These are phyloP conservation scores for Percopsis transmontana DNA, from an alignment of 2,113 vertebrate genomes.

Conservation along the genomic window DNA sequence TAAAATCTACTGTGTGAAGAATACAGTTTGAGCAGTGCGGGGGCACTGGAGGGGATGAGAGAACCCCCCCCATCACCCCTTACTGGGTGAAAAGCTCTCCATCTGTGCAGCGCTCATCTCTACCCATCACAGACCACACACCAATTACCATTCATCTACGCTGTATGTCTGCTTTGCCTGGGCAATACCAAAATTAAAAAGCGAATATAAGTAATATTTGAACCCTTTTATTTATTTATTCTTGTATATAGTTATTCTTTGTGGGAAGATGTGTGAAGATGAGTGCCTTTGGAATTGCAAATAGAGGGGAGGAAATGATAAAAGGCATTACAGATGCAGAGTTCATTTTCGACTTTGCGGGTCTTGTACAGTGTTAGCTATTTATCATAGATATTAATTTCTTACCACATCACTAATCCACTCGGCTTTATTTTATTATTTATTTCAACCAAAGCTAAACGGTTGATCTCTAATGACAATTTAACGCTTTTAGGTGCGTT, in stretches of 20 bases:
- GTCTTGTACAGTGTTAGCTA: too few relatives aligned
- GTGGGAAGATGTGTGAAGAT: background rate
- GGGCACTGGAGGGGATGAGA: background rate
- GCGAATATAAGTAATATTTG: conserved; percentile 7
- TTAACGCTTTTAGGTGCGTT: background rate
- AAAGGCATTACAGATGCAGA: background rate
- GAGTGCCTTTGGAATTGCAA: background rate
- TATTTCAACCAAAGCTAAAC: too few relatives aligned
- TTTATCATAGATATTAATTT: too few relatives aligned
- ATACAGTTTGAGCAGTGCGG: conserved; percentile 31
- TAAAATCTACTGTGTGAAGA: background rate
- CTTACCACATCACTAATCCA: too few relatives aligned
- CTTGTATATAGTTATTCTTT: background rate
- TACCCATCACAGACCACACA: conserved; percentile 66
- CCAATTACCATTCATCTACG: conserved; percentile 72
- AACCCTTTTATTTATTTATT: conserved; percentile 1
- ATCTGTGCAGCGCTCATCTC: conserved; percentile 70
- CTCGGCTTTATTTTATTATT: too few relatives aligned
- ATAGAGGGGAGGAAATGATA: background rate
- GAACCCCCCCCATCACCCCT: too few relatives aligned
- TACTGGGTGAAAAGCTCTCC: conserved; percentile 65
- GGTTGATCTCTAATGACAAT: background rate
- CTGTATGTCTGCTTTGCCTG: conserved; percentile 22
- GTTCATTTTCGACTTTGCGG: background rate
- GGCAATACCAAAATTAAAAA: conserved; percentile 2